Conservation (phyloP, 2,113 vertebrate species). For the Chitala chitala region DNA sequence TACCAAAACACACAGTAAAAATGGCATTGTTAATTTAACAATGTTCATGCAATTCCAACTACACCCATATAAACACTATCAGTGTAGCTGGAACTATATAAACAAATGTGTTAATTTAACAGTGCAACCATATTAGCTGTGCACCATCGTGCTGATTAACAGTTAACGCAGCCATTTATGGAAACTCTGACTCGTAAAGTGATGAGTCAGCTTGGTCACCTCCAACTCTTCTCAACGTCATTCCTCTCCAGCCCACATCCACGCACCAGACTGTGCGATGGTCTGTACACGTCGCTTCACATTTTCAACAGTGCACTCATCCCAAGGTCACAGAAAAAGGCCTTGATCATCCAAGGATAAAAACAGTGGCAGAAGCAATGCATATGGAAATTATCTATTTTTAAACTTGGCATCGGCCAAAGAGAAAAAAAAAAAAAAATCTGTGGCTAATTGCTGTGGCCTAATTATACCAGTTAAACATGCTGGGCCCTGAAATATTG, state of each 20-base stretch:
- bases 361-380: neutral
- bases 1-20: neutral
- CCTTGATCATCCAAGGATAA: neutral
- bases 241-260: neutral
- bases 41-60: too few relatives aligned
- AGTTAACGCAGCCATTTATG: neutral
- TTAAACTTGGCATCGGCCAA: slow-evolving; percentile 1
- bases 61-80: too few relatives aligned
- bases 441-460: neutral
- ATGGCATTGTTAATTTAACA: too few relatives aligned
- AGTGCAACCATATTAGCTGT: too few relatives aligned
- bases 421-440: neutral
- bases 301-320: neutral
- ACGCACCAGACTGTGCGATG: neutral
- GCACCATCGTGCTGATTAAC: neutral
- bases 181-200: slow-evolving; percentile 4
- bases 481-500: neutral
- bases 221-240: neutral
- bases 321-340: neutral
- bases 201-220: neutral
- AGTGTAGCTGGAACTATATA: too few relatives aligned
- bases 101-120: neutral
- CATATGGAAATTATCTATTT: neutral
- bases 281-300: neutral
- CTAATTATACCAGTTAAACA: neutral